Percentiles rank a stretch among this genome's conserved stretches.
These are phyloP conservation scores for Holothuria leucospilota DNA, from an alignment of 53 echinoderm and acorn worm genomes.

Conservation along the genomic window DNA sequence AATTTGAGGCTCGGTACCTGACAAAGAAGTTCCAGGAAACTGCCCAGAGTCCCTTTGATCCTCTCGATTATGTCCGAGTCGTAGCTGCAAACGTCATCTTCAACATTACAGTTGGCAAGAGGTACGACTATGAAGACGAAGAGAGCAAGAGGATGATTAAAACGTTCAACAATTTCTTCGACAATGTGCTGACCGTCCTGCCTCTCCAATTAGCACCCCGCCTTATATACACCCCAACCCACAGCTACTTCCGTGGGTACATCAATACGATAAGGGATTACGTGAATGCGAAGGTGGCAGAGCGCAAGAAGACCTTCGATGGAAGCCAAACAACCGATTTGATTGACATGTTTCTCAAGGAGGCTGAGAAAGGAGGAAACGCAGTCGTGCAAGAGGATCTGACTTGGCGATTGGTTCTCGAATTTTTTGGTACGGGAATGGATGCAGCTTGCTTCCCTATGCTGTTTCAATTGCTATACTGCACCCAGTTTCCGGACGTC, in stretches of 20 bases:
- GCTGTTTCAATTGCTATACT: conserved; percentile 51
- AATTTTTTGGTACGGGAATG: conserved; percentile 64
- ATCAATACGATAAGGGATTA: conserved; percentile 1
- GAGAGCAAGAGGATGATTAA: conserved; percentile 45
- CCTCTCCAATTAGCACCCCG: conserved; percentile 55
- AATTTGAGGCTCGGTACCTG: conserved; percentile 69
- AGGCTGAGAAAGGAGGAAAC: conserved; percentile 47
- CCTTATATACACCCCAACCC: conserved; percentile 63
- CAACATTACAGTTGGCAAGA: conserved; percentile 66
- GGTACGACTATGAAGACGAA: conserved; percentile 52
- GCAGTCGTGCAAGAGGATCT: conserved; percentile 47
- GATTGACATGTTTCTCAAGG: conserved; percentile 71
- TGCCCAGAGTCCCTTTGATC: conserved; percentile 51
- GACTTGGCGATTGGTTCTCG: conserved; percentile 58
- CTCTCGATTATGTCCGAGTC: conserved; percentile 30
- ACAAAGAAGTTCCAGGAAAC: conserved; percentile 31
- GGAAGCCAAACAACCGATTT: conserved; percentile 63
- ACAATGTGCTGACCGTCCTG: conserved; percentile 50
- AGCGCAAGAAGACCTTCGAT: conserved; percentile 68
- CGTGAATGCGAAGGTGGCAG: conserved; percentile 45
- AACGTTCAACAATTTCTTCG: conserved; percentile 36
- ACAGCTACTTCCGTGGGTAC: conserved; percentile 51
- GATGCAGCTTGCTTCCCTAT: conserved; percentile 60
- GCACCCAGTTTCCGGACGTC: conserved; percentile 58
- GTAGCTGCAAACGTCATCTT: conserved; percentile 76